Conservation (phyloP, 2,888 invertebrate species). For the Carpatolechia fugitivella region DNA sequence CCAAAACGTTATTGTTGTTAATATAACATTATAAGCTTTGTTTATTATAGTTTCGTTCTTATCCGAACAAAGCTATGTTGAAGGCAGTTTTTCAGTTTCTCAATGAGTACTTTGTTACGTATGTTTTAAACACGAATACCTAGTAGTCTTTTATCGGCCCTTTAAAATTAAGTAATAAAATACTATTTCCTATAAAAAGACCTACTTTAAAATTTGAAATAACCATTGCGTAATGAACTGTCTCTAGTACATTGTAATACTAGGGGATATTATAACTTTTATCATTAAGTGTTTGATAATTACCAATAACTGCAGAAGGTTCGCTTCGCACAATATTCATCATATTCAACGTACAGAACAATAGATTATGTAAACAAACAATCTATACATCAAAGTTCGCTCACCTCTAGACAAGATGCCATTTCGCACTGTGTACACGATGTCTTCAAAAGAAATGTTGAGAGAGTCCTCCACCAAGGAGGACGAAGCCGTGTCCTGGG, state of each 20-base stretch:
- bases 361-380: constrained; percentile 8
- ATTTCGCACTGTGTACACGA: constrained; percentile 82
- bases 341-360: not conserved
- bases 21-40: no score
- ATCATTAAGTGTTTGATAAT: constrained; percentile 33
- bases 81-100: no score
- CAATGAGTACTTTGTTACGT: no score
- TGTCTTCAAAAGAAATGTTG: constrained; percentile 83
- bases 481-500: constrained; percentile 63
- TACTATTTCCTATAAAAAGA: not conserved
- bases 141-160: not conserved
- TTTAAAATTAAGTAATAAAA: not conserved
- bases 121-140: no score
- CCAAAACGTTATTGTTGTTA: no score
- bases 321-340: not conserved
- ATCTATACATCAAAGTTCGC: constrained; percentile 27
- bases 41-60: no score
- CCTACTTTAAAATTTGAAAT: not conserved
- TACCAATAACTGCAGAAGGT: constrained; percentile 23
- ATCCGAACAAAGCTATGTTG: no score
- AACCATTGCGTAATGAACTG: not conserved
- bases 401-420: constrained; percentile 79
- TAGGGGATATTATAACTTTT: constrained; percentile 22
- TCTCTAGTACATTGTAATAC: not conserved
- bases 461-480: constrained; percentile 69